phyloP scores from a whole-genome alignment of 2,888 invertebrate species.

The Drosophila siamana region DNA sequence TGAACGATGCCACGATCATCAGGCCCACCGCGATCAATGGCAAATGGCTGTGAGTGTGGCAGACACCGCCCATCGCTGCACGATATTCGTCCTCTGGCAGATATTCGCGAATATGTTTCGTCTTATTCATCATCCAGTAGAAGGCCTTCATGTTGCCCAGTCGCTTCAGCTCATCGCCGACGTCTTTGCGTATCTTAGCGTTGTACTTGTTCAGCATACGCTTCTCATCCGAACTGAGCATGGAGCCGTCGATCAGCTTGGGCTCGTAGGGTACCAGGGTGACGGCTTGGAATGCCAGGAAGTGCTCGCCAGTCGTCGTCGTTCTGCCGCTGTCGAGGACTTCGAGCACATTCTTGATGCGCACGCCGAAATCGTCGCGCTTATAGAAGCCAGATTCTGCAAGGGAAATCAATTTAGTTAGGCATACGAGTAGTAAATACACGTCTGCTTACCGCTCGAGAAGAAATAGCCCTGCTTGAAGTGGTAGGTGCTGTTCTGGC shows the following conservation, averaged over 20 bases:
- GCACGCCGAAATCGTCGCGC: constrained; percentile 92
- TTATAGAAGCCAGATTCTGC: constrained; percentile 96
- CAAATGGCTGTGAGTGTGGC: constrained; percentile 26
- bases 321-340: constrained; percentile 87
- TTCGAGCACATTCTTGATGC: constrained; percentile 94
- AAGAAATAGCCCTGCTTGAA: constrained; percentile 92
- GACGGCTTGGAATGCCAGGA: constrained; percentile 91
- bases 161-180: constrained; percentile 91
- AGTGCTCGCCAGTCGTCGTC: constrained; percentile 86
- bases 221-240: constrained; percentile 93
- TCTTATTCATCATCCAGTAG: constrained; percentile 94
- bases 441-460: constrained; percentile 88
- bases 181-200: constrained; percentile 89
- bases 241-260: constrained; percentile 91
- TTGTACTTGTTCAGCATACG: constrained; percentile 93
- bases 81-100: constrained; percentile 84
- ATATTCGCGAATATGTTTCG: constrained; percentile 88
- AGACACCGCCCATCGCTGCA: constrained; percentile 69
- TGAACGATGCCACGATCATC: constrained; percentile 33
- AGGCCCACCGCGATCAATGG: constrained; percentile 23
- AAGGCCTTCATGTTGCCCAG: constrained; percentile 90
- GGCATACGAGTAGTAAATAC: too few relatives aligned
- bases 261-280: constrained; percentile 95
- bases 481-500: constrained; percentile 87
- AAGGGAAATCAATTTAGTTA: background rate